These are phyloP conservation scores for Aporophyla lueneburgensis DNA, from an alignment of 2,888 invertebrate species.

Conservation along the genomic window DNA sequence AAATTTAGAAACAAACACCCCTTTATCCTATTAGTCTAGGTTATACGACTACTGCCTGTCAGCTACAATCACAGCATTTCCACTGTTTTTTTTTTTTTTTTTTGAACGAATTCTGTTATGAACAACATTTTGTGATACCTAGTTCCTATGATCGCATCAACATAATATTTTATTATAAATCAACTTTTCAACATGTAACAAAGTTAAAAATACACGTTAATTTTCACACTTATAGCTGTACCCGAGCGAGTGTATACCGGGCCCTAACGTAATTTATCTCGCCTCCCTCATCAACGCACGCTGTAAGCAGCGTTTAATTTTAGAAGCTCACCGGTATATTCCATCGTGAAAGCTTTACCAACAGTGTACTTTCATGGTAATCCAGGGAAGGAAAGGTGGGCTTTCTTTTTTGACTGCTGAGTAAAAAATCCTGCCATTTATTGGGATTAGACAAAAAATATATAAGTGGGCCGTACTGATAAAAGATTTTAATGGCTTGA, in stretches of 20 bases:
- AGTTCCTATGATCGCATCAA: not conserved
- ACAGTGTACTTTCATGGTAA: conserved; percentile 45
- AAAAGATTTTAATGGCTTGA: not conserved
- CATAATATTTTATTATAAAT: not conserved
- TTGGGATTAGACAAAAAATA: conserved; percentile 1
- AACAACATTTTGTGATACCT: not conserved
- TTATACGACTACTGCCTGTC: not conserved
- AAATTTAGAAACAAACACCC: no score
- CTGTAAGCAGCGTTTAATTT: conserved; percentile 65
- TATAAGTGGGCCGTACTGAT: not conserved
- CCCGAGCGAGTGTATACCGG: conserved; percentile 10
- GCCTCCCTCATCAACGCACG: conserved; percentile 57
- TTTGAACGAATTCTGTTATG: not conserved
- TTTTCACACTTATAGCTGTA: not conserved
- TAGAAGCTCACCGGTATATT: conserved; percentile 56
- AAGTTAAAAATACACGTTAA: conserved; percentile 2
- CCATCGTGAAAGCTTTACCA: conserved; percentile 54
- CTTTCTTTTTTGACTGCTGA: conserved; percentile 17
- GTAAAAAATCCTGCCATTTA: not conserved
- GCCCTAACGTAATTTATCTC: conserved; percentile 58
- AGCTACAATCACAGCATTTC: not conserved
- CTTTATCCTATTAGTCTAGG: no score
- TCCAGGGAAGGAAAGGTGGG: conserved; percentile 26
- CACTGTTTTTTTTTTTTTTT: not conserved
- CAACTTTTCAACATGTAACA: not conserved